Evolutionary conservation across 2,888 invertebrate genomes (phyloP), one percentile per base, ranked within the genome.

Genomic region (Terebella lapidaria): DNA sequence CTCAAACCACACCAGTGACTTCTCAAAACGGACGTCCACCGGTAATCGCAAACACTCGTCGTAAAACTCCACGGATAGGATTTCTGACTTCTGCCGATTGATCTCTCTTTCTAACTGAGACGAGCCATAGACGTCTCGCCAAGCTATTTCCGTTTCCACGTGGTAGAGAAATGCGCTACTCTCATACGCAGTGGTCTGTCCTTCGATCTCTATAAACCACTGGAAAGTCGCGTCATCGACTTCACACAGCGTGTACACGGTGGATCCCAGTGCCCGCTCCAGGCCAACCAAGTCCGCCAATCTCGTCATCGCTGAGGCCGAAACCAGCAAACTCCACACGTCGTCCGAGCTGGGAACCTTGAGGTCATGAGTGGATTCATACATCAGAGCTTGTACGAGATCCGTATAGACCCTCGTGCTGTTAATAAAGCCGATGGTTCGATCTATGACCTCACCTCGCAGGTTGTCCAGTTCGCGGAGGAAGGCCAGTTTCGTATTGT

Each of bases 251-350:
- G n/a, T 10, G 53, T 27, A 57, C 28, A 51, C 54, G 2, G 54
- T 26, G 25, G 57, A 57, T 1, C 57, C 57, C 20, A 57, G 57
- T 15, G 57, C 57, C 24, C 57, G 52, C 53, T 57, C 54, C 3
- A 57, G 26, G 26, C 57, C 57, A 2, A 57, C 18, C 18, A 27
- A 54, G 28, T 57, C 57, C 20, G 26, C 24, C 20, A 29, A 54
- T 29, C 57, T 3, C 26, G 54, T 18, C 20, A 57, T 54, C 24
- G 57, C 57, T 3, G 54, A 18, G 25, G 24, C 26, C 42, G 57
- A 30, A 5, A 55, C 27, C 54, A 57, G 24, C 15, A 56, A 29
- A 22, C 20, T 54, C 57, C 57, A 57, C 2, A 57, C 29, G 28
- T 49, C 5, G 49, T 22, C 49, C 18, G 18, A 10, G 49, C 10